Evolutionary conservation across 2,113 vertebrate genomes (phyloP).

Genomic region (Diadophis punctatus): DNA sequence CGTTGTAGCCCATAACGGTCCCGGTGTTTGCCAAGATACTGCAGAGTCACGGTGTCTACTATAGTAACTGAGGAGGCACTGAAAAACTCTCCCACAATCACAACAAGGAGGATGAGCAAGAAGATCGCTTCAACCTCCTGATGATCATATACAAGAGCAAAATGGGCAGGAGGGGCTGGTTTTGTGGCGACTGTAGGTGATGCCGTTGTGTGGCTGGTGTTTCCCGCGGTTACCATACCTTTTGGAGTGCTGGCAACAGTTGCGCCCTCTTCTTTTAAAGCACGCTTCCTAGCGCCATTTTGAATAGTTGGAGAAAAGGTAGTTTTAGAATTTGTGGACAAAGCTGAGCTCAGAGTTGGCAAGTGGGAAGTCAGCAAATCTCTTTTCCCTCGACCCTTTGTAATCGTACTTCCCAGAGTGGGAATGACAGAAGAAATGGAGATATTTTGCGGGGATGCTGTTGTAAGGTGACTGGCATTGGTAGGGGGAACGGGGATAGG

Average conservation of each 20-base stretch:
- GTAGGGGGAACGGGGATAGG: constrained; percentile 62
- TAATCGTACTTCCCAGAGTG: background rate
- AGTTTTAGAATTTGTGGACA: constrained; percentile 22
- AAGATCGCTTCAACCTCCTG: constrained; percentile 88
- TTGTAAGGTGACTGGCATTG: constrained; percentile 63
- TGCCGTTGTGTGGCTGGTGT: constrained; percentile 7
- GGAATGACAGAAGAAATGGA: background rate
- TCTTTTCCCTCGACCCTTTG: constrained; percentile 51
- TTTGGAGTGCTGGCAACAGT: constrained; percentile 28
- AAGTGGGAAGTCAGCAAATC: background rate
- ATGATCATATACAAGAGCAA: constrained; percentile 74
- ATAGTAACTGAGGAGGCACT: constrained; percentile 95
- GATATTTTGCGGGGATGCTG: constrained; percentile 26
- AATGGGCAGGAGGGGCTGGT: constrained; percentile 59
- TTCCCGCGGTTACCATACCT: constrained; percentile 34
- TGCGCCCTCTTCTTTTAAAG: constrained; percentile 19
- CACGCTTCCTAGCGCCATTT: constrained; percentile 13
- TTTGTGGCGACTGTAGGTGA: constrained; percentile 53
- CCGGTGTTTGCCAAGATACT: constrained; percentile 88
- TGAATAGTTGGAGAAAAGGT: constrained; percentile 23
- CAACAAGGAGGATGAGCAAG: constrained; percentile 87
- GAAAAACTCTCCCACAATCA: constrained; percentile 97
- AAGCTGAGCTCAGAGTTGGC: constrained; percentile 8
- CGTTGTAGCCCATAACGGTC: constrained; percentile 94
- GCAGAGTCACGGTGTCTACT: constrained; percentile 93